Evolutionary conservation across 2,888 invertebrate species (phyloP), one percentile per base, ranked within the genome.

Genomic region (Microctonus hyperodae): DNA sequence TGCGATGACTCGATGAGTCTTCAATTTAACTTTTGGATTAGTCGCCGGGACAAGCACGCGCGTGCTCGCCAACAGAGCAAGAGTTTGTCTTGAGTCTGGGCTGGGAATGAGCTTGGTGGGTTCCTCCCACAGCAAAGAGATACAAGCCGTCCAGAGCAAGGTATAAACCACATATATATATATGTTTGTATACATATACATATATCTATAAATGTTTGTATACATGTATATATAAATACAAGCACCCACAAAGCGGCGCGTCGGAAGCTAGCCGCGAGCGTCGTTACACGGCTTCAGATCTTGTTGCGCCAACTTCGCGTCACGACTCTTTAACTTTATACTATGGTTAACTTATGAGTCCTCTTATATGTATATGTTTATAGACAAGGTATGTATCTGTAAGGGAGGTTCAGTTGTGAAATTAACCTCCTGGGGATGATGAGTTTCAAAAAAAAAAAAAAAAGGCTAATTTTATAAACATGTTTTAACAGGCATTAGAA

Each of bases 41-140:
- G 22, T 20, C 33, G 13, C 7, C 6, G 59, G 7, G 11, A 10
- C 11, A 40, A 25, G 10, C 44, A 60, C 13, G 59, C 31, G 50
- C 33, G 37, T 57, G 33, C n/a, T 28, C 50, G 50, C 31, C 33
- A 60, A 25, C 44, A 48, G 35, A 28, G 58, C 16, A 16, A n/a
- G 67, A 58, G 64, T 64, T 59, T 64, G 44, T 59, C 65, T 53
- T 33, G 58, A 25, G n/a, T 16, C 57, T 64, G 57, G 72, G 80
- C 79, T 82, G 83, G 83, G 82, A 83, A 83, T 81, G 78, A 79
- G 78, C 76, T 75, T 76, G 76, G 75, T 73, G 72, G 74, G 77
- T 80, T 78, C 81, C 82, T 83, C 82, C 79, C 82, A 82, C 81
- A 82, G 79, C 69, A 69, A 65, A 57, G 71, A 72, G 73, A 71